Percentiles rank a stretch among this genome's conserved stretches.
These are phyloP conservation scores for Oryzias celebensis DNA, from an alignment of 2,113 vertebrate species.

Conservation along the genomic window DNA sequence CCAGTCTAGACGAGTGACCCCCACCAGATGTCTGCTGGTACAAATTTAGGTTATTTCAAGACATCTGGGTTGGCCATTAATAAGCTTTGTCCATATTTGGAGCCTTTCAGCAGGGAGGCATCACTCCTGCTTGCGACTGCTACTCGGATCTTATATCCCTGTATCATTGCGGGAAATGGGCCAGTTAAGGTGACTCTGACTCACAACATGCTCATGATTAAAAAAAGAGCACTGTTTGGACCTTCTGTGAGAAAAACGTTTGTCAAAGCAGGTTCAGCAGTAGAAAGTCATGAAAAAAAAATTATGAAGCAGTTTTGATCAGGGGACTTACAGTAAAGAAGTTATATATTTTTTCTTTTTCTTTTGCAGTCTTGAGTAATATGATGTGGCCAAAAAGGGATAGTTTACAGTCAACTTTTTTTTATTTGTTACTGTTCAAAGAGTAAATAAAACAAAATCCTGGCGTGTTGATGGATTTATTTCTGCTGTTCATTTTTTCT, in stretches of 20 bases:
- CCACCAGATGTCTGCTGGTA: constrained; percentile 40
- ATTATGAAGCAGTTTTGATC: no score
- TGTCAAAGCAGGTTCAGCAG: no score
- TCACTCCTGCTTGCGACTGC: constrained; percentile 45
- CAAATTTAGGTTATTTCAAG: constrained; percentile 58
- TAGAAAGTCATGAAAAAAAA: no score
- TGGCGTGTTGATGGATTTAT: neutral
- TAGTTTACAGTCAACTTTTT: no score
- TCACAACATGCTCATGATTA: neutral
- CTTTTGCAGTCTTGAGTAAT: no score
- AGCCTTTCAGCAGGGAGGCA: constrained; percentile 51
- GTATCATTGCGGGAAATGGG: constrained; percentile 44
- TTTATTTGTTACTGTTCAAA: no score
- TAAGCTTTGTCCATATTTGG: constrained; percentile 67
- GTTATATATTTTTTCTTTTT: no score
- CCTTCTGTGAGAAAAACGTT: neutral
- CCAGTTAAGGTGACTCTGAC: constrained; percentile 40
- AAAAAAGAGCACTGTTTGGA: neutral
- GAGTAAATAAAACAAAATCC: no score
- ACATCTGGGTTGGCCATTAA: constrained; percentile 66
- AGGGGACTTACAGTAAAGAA: no score
- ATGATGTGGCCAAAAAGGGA: no score
- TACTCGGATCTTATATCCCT: constrained; percentile 39
- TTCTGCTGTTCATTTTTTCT: neutral
- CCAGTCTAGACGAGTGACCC: constrained; percentile 41